These are phyloP conservation scores for Ptychobarbus kaznakovi DNA, from an alignment of 2,797 vertebrate genomes.

Conservation along the genomic window DNA sequence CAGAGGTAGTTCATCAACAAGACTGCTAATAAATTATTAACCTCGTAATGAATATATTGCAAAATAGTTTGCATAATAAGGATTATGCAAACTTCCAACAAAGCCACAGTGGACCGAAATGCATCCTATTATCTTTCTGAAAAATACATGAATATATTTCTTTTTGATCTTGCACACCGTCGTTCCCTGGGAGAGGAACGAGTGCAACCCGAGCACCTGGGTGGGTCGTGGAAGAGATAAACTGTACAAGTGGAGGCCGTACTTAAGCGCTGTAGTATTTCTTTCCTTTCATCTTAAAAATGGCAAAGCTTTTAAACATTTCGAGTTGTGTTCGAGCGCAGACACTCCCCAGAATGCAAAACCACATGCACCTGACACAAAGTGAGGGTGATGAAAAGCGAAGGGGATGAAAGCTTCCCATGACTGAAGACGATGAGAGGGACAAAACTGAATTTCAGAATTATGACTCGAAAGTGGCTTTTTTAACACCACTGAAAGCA, in stretches of 20 bases:
- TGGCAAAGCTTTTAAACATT: constrained; percentile 57
- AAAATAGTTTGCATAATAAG: no score
- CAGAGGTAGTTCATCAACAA: constrained; percentile 54
- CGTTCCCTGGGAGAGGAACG: constrained; percentile 35
- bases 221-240: constrained; percentile 50
- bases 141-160: constrained; percentile 55
- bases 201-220: constrained; percentile 34
- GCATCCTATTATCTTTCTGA: constrained; percentile 63
- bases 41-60: constrained; percentile 61
- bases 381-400: constrained; percentile 40
- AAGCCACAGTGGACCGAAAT: constrained; percentile 48
- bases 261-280: constrained; percentile 49
- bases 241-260: constrained; percentile 48
- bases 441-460: constrained; percentile 41
- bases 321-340: constrained; percentile 28
- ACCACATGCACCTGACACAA: constrained; percentile 37
- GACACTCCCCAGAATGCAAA: constrained; percentile 37
- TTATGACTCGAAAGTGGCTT: constrained; percentile 43
- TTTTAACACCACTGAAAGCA: constrained; percentile 1
- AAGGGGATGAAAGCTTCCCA: constrained; percentile 50
- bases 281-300: constrained; percentile 54
- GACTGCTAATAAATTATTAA: constrained; percentile 56
- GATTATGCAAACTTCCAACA: constrained; percentile 59
- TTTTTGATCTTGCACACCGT: constrained; percentile 61
- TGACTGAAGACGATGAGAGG: constrained; percentile 57